Evolutionary conservation across 2,888 invertebrate genomes (phyloP).

Genomic region (Agrochola lota): DNA sequence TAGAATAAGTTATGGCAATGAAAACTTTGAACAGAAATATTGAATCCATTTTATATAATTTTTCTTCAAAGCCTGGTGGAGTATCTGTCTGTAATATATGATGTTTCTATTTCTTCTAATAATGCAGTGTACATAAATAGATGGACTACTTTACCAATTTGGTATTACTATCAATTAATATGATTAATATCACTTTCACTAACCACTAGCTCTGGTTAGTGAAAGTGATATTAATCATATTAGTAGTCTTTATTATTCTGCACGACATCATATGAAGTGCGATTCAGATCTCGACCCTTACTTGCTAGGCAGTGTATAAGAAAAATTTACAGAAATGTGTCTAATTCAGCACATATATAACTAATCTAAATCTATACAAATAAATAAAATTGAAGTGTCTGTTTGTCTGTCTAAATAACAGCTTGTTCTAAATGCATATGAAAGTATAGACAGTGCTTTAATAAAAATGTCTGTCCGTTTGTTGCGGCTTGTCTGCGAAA

Average conservation of each 20-base stretch:
- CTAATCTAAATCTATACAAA: neutral
- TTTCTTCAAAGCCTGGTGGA: neutral
- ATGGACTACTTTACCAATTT: neutral
- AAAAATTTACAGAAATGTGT: neutral
- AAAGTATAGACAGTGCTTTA: too few species aligned
- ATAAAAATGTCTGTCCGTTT: too few species aligned
- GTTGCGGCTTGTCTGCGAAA: too few species aligned
- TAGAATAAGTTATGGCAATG: conserved; percentile 30
- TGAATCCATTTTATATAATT: neutral
- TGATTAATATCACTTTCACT: neutral
- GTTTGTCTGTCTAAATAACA: too few species aligned
- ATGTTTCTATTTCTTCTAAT: neutral
- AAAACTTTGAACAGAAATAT: conserved; percentile 19
- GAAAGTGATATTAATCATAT: too few species aligned
- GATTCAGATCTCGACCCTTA: neutral
- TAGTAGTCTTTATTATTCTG: neutral
- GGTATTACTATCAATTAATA: conserved; percentile 16
- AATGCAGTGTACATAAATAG: neutral
- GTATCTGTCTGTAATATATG: neutral
- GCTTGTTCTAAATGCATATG: too few species aligned
- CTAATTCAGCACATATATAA: neutral
- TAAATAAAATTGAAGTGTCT: too few species aligned
- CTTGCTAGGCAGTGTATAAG: neutral
- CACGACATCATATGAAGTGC: neutral
- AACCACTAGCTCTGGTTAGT: neutral